phyloP scores from a whole-genome alignment of 2,888 invertebrate species.

The Euphydryas editha region DNA sequence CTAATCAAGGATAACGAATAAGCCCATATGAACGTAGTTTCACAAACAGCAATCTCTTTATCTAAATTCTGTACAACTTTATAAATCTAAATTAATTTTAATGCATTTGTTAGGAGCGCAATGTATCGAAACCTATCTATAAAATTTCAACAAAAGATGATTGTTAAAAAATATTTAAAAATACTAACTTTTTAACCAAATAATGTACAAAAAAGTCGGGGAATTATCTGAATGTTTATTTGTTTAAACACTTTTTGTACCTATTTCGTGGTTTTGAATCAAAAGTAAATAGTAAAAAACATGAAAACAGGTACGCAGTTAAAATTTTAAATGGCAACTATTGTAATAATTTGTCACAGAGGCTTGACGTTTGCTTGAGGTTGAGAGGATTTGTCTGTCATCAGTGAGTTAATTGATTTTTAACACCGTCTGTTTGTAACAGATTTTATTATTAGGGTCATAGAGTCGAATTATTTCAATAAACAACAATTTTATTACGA shows the following conservation, averaged over 20 bases:
- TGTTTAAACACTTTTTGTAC: slow-evolving; percentile 15
- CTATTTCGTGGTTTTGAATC: slow-evolving; percentile 11
- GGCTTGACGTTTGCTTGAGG: too few relatives aligned
- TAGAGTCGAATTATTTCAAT: not conserved
- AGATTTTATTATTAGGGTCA: not conserved
- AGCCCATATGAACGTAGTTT: too few relatives aligned
- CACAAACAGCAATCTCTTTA: too few relatives aligned
- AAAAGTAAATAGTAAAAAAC: slow-evolving; percentile 7
- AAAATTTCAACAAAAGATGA: too few relatives aligned
- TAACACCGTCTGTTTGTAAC: slow-evolving; percentile 11
- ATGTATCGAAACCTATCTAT: too few relatives aligned
- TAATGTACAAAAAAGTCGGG: not conserved
- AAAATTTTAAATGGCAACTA: slow-evolving; percentile 2
- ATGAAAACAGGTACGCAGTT: not conserved
- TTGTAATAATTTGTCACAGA: slow-evolving; percentile 22
- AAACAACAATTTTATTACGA: not conserved
- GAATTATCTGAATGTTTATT: not conserved
- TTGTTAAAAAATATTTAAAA: too few relatives aligned
- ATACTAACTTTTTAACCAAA: too few relatives aligned
- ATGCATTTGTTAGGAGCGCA: too few relatives aligned
- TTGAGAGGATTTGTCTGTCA: slow-evolving; percentile 20
- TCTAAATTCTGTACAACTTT: too few relatives aligned
- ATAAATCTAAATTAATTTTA: too few relatives aligned
- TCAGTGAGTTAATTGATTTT: slow-evolving; percentile 24
- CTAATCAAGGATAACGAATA: too few relatives aligned